phyloP scores from a whole-genome alignment of 2,113 vertebrate genomes.

The Tetraodon nigroviridis region DNA sequence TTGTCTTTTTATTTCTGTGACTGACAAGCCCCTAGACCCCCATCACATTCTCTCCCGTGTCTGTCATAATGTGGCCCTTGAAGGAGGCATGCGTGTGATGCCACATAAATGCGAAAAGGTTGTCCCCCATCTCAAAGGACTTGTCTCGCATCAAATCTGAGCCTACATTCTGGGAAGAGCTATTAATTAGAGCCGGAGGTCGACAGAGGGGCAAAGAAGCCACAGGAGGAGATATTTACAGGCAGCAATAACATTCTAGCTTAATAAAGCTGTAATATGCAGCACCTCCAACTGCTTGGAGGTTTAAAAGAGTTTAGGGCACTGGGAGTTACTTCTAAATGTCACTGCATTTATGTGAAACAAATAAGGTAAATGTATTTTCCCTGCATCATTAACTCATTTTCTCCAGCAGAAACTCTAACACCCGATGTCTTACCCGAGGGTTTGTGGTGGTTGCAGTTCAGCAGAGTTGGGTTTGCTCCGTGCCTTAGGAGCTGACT shows the following conservation, averaged over 20 bases:
- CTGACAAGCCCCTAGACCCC: constrained; percentile 52
- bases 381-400: constrained; percentile 24
- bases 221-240: constrained; percentile 13
- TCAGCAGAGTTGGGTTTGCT: constrained; percentile 85
- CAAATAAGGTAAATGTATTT: constrained; percentile 31
- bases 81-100: constrained; percentile 3
- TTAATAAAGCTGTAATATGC: constrained; percentile 14
- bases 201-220: constrained; percentile 33
- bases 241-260: constrained; percentile 17
- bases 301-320: background rate
- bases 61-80: constrained; percentile 23
- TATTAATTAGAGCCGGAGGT: constrained; percentile 54
- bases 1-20: constrained; percentile 52
- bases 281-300: background rate
- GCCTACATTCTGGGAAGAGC: constrained; percentile 31
- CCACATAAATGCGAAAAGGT: constrained; percentile 11
- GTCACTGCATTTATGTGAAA: constrained; percentile 22
- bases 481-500: constrained; percentile 82
- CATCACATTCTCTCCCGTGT: constrained; percentile 26
- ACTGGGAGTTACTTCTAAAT: constrained; percentile 5
- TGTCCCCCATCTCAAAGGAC: constrained; percentile 38
- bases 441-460: constrained; percentile 88
- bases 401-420: constrained; percentile 16
- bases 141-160: constrained; percentile 44
- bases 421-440: constrained; percentile 77